phyloP scores from a whole-genome alignment of 2,888 invertebrate genomes.

The Neelides folsomi region DNA sequence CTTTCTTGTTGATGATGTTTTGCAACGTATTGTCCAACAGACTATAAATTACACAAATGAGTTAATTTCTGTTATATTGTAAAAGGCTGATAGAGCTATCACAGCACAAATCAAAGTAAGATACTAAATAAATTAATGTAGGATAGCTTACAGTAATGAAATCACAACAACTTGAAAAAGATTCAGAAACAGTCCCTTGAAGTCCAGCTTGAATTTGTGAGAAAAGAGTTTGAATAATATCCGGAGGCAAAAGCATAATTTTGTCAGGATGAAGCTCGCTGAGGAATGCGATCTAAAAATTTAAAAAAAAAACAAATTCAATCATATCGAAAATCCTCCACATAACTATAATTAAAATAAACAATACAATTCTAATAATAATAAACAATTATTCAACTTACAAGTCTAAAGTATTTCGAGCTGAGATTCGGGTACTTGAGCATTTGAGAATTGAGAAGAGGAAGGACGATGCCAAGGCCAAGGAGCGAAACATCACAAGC shows the following conservation, averaged over 20 bases:
- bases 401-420: constrained; percentile 44
- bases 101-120: too few relatives aligned
- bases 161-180: constrained; percentile 47
- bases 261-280: constrained; percentile 28
- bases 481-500: constrained; percentile 53
- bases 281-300: constrained; percentile 16
- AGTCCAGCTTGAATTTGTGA: constrained; percentile 49
- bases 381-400: too few relatives aligned
- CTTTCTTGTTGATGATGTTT: constrained; percentile 19
- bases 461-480: constrained; percentile 57
- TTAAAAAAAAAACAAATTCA: too few relatives aligned
- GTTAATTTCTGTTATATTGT: too few relatives aligned
- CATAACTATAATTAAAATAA: too few relatives aligned
- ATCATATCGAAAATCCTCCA: too few relatives aligned
- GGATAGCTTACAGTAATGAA: constrained; percentile 40
- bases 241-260: constrained; percentile 38
- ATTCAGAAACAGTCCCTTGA: constrained; percentile 47
- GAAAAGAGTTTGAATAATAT: constrained; percentile 44
- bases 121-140: too few relatives aligned
- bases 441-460: constrained; percentile 56
- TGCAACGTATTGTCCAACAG: constrained; percentile 25
- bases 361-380: too few relatives aligned
- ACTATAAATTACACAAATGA: constrained; percentile 5
- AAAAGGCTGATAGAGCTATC: too few relatives aligned
- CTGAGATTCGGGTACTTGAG: constrained; percentile 57